Base-by-base conservation (phyloP, 2,113 vertebrate species). In the Anarrhichthys ocellatus region DNA sequence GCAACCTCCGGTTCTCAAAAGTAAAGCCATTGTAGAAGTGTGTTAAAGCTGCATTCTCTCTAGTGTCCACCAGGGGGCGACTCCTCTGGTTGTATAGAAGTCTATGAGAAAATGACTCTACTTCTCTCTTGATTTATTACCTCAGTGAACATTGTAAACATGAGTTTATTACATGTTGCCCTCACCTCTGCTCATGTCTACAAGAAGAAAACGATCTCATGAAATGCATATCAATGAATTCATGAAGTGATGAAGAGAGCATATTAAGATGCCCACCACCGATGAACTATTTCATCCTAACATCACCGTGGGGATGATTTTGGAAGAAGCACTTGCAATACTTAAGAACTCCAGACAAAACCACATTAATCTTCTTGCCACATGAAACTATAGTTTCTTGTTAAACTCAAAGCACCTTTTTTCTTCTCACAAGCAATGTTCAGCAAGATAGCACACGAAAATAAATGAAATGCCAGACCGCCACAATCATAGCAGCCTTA, bases 391-490 rank as follows among this genome's bases (percentile, higher is more conserved):
- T 29, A 59, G 24, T 36, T 77, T 71, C 50, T 24, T 50, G 29
- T 81, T 78, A 18, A 69, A 8, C 62, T 69, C 50, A 6, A 5
- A 65, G 40, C 44, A 70, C 11, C 5, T 40, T 81, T 81, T 70
- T n/a, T 3, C 13, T 50, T 20, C 58, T 52, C 58, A 65, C 76
- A 73, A 83, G n/a, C 27, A 52, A 68, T 52, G 42, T 40, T 78
- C 54, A 67, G 73, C 40, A 66, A 34, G 68, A 7, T 36, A 36
- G 63, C 36, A 54, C 73, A 73, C 24, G 77, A 22, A 81, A 69
- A 74, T 64, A 74, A 80, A 78, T 63, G 34, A 78, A 81, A 81
- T 66, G 81, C 62, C 77, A 83, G 52, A 67, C 29, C 42, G 63
- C 36, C 34, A 20, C 46, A 59, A 81, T 72, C 61, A 50, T 2